Evolutionary conservation across 2,888 invertebrate species (phyloP).

Genomic region (Ormyrus thymus): DNA sequence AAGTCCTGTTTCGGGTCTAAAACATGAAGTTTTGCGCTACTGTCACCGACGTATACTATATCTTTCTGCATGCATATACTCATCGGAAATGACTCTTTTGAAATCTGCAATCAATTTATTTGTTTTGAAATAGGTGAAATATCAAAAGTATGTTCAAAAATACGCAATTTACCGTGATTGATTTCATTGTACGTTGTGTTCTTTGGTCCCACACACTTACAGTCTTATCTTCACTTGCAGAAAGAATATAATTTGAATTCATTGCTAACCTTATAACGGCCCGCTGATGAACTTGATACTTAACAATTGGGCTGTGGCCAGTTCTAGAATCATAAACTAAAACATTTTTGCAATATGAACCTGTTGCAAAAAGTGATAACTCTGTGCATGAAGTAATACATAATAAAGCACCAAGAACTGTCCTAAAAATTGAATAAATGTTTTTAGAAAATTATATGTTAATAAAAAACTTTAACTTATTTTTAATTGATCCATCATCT

Average conservation of each 20-base stretch:
- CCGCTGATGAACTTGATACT: conserved; percentile 77
- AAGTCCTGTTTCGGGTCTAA: conserved; percentile 66
- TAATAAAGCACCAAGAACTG: conserved; percentile 77
- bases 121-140: background rate
- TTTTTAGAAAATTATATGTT: conserved; percentile 41
- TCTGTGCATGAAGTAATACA: conserved; percentile 75
- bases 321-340: conserved; percentile 77
- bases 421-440: conserved; percentile 64
- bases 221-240: conserved; percentile 79
- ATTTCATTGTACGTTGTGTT: conserved; percentile 75
- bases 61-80: conserved; percentile 66
- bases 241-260: conserved; percentile 76
- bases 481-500: background rate
- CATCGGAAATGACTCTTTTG: conserved; percentile 68
- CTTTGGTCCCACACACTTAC: conserved; percentile 78
- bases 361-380: conserved; percentile 76
- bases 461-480: conserved; percentile 35
- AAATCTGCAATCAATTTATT: conserved; percentile 62
- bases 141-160: conserved; percentile 5
- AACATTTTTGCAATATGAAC: conserved; percentile 78
- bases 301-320: conserved; percentile 72
- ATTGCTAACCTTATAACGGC: conserved; percentile 75
- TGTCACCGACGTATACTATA: conserved; percentile 67
- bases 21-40: conserved; percentile 65
- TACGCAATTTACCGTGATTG: conserved; percentile 61